Percentiles rank a stretch among this genome's conserved stretches.
phyloP scores from a whole-genome alignment of 2,797 vertebrate genomes.

The Vultur gryphus region DNA sequence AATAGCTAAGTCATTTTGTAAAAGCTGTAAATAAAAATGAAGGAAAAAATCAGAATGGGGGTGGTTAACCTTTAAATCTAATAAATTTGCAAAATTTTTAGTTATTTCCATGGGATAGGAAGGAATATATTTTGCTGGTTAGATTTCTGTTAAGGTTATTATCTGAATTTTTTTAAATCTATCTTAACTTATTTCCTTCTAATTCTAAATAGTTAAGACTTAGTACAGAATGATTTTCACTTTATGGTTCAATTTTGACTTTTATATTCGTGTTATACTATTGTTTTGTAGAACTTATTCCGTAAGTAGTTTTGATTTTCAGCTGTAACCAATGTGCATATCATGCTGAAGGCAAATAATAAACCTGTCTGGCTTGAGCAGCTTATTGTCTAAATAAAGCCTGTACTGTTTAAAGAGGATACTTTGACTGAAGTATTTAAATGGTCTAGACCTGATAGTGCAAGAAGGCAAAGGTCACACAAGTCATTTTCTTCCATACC shows the following conservation, averaged over 20 bases:
- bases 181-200: background rate
- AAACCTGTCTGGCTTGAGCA: background rate
- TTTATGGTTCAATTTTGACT: background rate
- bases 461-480: conserved; percentile 38
- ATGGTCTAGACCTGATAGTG: background rate
- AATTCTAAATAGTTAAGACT: background rate
- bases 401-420: conserved; percentile 26
- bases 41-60: background rate
- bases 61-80: background rate
- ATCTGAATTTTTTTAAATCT: background rate
- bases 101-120: background rate
- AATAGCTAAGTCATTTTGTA: background rate
- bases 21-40: background rate
- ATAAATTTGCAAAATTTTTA: background rate
- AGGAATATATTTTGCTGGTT: background rate
- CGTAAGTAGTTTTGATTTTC: background rate
- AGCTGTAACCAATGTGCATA: background rate
- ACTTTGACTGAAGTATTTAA: conserved; percentile 12
- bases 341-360: background rate
- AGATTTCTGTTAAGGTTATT: background rate
- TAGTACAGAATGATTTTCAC: background rate
- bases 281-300: background rate
- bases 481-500: background rate
- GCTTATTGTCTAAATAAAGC: conserved; percentile 41
- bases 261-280: background rate